Percentiles rank a stretch among this genome's conserved stretches.
Conservation (phyloP, 2,113 vertebrate genomes). For the Crotalus tigris region DNA sequence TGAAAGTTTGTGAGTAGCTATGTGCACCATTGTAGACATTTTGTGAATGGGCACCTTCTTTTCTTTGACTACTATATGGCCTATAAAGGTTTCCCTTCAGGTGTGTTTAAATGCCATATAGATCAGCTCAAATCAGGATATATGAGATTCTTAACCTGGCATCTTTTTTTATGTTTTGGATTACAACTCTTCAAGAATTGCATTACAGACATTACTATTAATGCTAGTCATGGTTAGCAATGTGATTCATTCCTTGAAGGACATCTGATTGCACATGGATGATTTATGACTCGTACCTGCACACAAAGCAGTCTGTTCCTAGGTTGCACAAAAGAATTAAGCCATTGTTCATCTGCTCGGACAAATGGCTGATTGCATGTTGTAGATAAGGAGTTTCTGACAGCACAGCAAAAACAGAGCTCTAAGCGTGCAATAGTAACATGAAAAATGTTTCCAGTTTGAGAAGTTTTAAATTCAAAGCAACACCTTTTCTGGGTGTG, state of each 20-base stretch:
- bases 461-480: background rate
- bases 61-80: background rate
- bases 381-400: background rate
- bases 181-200: background rate
- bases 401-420: background rate
- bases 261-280: background rate
- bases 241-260: background rate
- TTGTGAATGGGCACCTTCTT: background rate
- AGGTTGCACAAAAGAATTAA: background rate
- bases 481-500: background rate
- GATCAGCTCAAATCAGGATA: background rate
- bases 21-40: background rate
- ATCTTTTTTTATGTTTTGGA: background rate
- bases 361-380: background rate
- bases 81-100: background rate
- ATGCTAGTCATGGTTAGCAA: background rate
- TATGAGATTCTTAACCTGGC: background rate
- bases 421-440: background rate
- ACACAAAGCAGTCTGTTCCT: background rate
- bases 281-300: background rate
- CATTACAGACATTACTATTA: background rate
- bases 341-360: background rate
- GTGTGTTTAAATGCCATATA: background rate
- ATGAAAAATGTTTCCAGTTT: background rate
- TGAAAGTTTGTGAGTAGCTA: background rate